Evolutionary conservation across 2,888 invertebrate genomes (phyloP), one percentile per base, ranked within the genome.

Genomic region (Sialis fuliginosa): DNA sequence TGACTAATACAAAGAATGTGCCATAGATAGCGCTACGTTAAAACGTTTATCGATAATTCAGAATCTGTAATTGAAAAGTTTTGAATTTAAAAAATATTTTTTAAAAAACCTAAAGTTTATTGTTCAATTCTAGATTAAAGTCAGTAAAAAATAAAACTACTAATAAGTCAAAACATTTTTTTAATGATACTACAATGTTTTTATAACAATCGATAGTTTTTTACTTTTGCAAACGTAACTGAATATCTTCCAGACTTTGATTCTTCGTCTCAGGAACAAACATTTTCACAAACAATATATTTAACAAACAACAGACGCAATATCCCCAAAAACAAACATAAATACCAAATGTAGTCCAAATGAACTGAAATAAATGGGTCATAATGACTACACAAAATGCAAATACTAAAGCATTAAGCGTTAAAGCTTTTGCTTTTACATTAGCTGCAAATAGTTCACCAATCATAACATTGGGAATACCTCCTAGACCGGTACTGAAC

Each of bases 251-350:
- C 57, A 81, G 70, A 3, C 79, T 79, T 56, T 79, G 80, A 48
- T 79, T 79, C 60, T 78, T 81, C 3, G 81, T 81, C 63, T 81
- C 81, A 1, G 81, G 80, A 12, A 81, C 70, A 52, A 71, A 62
- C 22, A 72, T 60, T 45, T 70, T 54, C 56, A 79, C 75, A 60
- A 75, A 78, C 51, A 74, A 61, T 44, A 79, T 63, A 1, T 79
- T 78, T 47, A 76, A 48, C 30, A 75, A 59, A 9, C 76, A 77
- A 57, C 72, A 75, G 10, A 65, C 57, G 1, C 74, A 67, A 60
- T 79, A 81, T 54, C 74, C 72, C 64, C 74, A 75, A 60, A 81
- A 81, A 50, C 77, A 74, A 55, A 75, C 69, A 60, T 76, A 74
- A 54, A 77, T 72, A 40, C 75, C 77, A 49, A 68, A 73, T 5